phyloP scores from a whole-genome alignment of 1,140 invertebrate genomes.

The Cydia strobilella region DNA sequence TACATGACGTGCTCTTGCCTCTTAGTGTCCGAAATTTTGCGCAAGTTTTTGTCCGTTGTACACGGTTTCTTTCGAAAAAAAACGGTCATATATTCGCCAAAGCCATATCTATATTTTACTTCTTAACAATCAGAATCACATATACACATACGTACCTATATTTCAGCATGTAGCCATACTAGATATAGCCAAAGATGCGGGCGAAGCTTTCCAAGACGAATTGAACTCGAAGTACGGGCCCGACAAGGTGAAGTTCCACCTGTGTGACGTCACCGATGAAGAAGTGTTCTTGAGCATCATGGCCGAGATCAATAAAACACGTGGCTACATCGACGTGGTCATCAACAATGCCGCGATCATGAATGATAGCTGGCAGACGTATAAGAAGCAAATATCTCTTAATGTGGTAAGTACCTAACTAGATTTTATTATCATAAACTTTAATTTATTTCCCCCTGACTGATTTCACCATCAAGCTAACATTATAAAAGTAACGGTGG shows the following conservation, averaged over 20 bases:
- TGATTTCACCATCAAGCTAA: too few species aligned
- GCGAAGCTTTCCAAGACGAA: conserved; percentile 48
- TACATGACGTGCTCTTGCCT: too few species aligned
- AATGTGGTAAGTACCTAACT: conserved; percentile 62
- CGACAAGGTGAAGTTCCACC: conserved; percentile 55
- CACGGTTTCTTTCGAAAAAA: too few species aligned
- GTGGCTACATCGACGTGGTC: conserved; percentile 83
- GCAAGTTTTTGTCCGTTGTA: too few species aligned
- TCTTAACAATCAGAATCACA: neutral
- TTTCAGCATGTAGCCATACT: conserved; percentile 51
- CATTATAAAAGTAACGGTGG: too few species aligned
- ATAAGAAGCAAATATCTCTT: conserved; percentile 58
- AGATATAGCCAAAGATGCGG: conserved; percentile 50
- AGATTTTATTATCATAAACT: neutral
- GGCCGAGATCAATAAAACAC: conserved; percentile 51
- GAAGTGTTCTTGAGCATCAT: conserved; percentile 46
- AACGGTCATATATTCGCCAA: too few species aligned
- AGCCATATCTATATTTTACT: neutral
- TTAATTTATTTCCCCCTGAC: neutral
- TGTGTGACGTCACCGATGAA: conserved; percentile 58
- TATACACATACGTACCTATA: neutral
- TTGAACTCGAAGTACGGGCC: conserved; percentile 51
- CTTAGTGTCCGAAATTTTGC: too few species aligned
- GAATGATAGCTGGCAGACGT: conserved; percentile 56
- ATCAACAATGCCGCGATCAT: conserved; percentile 84